Evolutionary conservation across 2,888 invertebrate genomes (phyloP), one percentile per base, ranked within the genome.

Genomic region (Lingula anatina): DNA sequence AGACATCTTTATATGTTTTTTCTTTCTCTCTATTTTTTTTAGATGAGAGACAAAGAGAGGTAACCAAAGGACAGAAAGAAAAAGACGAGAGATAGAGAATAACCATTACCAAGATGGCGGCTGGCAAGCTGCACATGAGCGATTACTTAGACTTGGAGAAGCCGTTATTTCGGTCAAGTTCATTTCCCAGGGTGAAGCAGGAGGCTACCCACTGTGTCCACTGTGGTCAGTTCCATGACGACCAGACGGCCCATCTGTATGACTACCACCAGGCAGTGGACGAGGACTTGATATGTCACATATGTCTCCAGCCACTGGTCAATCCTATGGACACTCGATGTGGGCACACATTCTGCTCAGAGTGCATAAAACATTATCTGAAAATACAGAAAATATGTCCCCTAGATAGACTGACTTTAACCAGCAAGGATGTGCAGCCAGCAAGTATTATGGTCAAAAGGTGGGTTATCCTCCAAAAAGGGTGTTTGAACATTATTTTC

Each of bases 281-380:
- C 55, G 77, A 77, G 60, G 78, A 79, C 48, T 64, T 79, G 39
- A 74, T 71, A 57, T 79, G 79, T 54, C 76, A 78, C 58, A 75
- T 79, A 50, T 79, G 79, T 59, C 68, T 78, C 23, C 78, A 78
- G 64, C 79, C 79, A 0, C 65, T 79, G 51, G 79, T 79, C 47
- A 71, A 71, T 44, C 79, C 79, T 2, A 57, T 78, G 44, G 79
- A 79, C 65, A 74, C 75, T 1, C 64, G 62, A 54, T 75, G 75
- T 53, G 74, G 74, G 24, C 74, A 75, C 54, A 75, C 74, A 15
- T 75, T 69, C 61, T 75, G 75, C 53, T 61, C 68, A 5, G 55
- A 65, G 45, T 75, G 75, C 56, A 55, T 75, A 21, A 66, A 71
- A 47, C 73, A 68, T 64, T 72, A 75, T 63, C 64, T 75, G 53